These are phyloP conservation scores for Antheraea pernyi DNA, from an alignment of 1,140 invertebrate genomes.

Conservation along the genomic window DNA sequence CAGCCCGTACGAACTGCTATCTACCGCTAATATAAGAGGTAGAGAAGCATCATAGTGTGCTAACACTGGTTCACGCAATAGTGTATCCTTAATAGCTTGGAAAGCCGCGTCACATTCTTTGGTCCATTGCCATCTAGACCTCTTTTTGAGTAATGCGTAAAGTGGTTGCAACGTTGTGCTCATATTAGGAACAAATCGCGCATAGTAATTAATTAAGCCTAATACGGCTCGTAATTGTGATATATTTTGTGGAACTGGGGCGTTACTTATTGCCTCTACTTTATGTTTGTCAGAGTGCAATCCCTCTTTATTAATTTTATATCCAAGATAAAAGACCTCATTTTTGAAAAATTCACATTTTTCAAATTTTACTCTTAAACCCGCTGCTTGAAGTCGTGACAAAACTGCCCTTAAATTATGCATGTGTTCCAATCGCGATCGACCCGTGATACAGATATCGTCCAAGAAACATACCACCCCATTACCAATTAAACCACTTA, in stretches of 20 bases:
- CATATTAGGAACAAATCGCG: slow-evolving; percentile 21
- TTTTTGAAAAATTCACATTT: slow-evolving; percentile 24
- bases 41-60: too few species aligned
- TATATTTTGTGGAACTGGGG: too few species aligned
- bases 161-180: slow-evolving; percentile 29
- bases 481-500: slow-evolving; percentile 21
- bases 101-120: slow-evolving; percentile 32
- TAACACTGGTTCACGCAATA: slow-evolving; percentile 26
- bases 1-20: slow-evolving; percentile 72
- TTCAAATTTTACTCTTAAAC: slow-evolving; percentile 19
- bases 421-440: neutral
- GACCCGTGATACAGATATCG: slow-evolving; percentile 33
- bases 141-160: slow-evolving; percentile 39
- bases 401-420: slow-evolving; percentile 20
- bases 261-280: too few species aligned
- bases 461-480: slow-evolving; percentile 31
- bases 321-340: slow-evolving; percentile 21
- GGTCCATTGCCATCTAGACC: too few species aligned
- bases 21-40: too few species aligned
- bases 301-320: too few species aligned
- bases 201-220: slow-evolving; percentile 22
- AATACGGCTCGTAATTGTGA: too few species aligned
- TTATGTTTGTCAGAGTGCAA: too few species aligned
- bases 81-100: slow-evolving; percentile 21
- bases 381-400: slow-evolving; percentile 6